phyloP scores from a whole-genome alignment of 1,140 invertebrate genomes.

The Meloidogyne exigua region DNA sequence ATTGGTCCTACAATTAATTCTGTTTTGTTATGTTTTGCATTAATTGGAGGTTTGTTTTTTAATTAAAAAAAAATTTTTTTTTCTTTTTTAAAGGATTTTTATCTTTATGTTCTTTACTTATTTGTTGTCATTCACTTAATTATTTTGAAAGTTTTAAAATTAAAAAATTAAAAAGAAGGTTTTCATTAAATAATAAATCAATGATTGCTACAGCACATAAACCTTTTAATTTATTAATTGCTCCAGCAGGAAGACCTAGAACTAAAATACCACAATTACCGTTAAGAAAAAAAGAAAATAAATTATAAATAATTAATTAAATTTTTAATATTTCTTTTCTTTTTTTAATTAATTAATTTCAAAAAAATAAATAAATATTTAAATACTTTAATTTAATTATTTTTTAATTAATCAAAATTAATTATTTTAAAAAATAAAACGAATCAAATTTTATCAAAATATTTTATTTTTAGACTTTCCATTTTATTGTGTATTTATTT shows the following conservation, averaged over 20 bases:
- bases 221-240: not conserved
- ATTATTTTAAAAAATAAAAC: too few species aligned
- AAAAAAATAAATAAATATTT: too few species aligned
- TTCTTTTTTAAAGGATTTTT: not conserved
- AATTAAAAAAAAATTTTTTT: not conserved
- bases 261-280: not conserved
- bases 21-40: not conserved
- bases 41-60: not conserved
- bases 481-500: too few species aligned
- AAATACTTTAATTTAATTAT: too few species aligned
- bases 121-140: not conserved
- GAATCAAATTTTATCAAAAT: too few species aligned
- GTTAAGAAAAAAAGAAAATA: not conserved
- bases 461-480: too few species aligned
- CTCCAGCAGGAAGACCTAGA: not conserved
- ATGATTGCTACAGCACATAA: not conserved
- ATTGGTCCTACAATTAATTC: conserved; percentile 1
- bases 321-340: too few species aligned
- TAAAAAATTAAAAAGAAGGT: not conserved
- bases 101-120: not conserved
- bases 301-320: not conserved
- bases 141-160: not conserved
- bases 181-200: not conserved
- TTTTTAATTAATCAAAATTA: too few species aligned
- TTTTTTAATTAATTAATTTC: too few species aligned